phyloP scores from a whole-genome alignment of 1,140 invertebrate genomes.

The Nephotettix cincticeps region DNA sequence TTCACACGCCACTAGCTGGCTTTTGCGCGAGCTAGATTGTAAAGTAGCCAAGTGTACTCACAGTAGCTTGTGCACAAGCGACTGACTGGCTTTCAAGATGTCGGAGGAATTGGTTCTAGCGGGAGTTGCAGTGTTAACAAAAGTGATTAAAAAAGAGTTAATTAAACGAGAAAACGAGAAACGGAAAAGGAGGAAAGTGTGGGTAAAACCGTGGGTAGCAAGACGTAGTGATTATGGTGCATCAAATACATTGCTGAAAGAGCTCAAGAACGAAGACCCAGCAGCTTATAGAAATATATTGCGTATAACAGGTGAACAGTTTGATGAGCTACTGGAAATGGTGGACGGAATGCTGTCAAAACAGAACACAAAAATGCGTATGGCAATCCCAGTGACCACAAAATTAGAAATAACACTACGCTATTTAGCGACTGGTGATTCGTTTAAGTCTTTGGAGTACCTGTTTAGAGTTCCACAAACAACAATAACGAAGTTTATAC shows the following conservation, averaged over 20 bases:
- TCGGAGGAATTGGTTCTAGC: constrained; percentile 14
- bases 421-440: constrained; percentile 32
- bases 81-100: not conserved
- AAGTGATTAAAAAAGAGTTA: constrained; percentile 21
- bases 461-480: constrained; percentile 6
- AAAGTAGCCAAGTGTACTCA: not conserved
- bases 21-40: constrained; percentile 3
- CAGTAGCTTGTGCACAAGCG: not conserved
- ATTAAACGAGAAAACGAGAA: constrained; percentile 8
- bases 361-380: constrained; percentile 27
- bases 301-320: not conserved
- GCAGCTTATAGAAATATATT: not conserved
- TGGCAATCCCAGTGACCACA: constrained; percentile 31
- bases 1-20: constrained; percentile 23
- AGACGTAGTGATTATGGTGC: constrained; percentile 29
- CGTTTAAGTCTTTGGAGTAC: constrained; percentile 12
- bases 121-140: constrained; percentile 20
- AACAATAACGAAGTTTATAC: not conserved
- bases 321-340: constrained; percentile 27
- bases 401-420: constrained; percentile 31
- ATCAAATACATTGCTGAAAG: constrained; percentile 23
- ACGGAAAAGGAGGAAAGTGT: constrained; percentile 29
- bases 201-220: constrained; percentile 31
- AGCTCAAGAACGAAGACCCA: constrained; percentile 25
- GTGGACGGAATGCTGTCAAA: constrained; percentile 31